Evolutionary conservation across 2,797 vertebrate genomes (phyloP).

Genomic region (Rhincodon typus): DNA sequence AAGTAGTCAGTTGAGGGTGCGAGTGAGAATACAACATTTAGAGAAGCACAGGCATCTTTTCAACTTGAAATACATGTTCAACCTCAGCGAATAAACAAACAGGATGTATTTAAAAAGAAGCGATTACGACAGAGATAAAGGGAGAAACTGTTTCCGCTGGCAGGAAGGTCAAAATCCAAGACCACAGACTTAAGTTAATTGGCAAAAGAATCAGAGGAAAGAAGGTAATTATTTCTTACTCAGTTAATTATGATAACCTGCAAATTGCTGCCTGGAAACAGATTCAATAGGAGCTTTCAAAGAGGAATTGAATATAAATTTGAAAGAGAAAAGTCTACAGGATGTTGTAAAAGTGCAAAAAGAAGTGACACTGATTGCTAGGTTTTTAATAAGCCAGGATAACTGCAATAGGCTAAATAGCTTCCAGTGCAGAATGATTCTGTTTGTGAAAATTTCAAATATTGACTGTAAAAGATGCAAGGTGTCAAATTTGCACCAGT

Average conservation of each 20-base stretch:
- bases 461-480: background rate
- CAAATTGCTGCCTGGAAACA: background rate
- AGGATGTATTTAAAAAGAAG: background rate
- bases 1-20: background rate
- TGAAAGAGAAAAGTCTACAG: background rate
- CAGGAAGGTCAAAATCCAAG: background rate
- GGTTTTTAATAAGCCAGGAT: too few species aligned
- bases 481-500: background rate
- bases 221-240: background rate
- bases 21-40: background rate
- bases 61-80: background rate
- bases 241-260: background rate
- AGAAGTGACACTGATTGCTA: background rate
- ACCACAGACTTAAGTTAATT: background rate
- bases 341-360: too few species aligned
- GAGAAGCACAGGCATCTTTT: background rate
- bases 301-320: background rate
- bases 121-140: background rate
- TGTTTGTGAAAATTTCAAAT: background rate
- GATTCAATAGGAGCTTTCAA: background rate
- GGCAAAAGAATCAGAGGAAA: background rate
- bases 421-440: background rate
- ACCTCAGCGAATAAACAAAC: background rate
- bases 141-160: background rate
- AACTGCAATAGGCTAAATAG: background rate